These are phyloP conservation scores for Fratercula arctica DNA, from an alignment of 2,797 vertebrate species.

Conservation along the genomic window DNA sequence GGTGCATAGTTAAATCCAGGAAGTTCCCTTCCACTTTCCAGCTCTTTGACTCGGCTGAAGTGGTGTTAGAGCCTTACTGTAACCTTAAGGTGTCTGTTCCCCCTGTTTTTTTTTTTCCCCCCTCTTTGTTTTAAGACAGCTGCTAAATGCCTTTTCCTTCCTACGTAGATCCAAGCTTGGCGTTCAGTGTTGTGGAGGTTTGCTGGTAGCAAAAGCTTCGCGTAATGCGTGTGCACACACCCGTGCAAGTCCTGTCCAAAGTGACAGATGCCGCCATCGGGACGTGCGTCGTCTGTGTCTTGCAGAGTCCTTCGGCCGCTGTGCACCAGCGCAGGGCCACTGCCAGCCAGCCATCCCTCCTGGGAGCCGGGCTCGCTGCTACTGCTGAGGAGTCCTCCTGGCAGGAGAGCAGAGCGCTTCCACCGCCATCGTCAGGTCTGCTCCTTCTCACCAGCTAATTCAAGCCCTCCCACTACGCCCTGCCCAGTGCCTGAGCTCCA, in stretches of 20 bases:
- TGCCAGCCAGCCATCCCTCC: not conserved
- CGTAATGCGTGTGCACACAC: accelerated
- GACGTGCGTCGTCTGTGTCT: too few species aligned
- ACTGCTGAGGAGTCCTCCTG: not conserved
- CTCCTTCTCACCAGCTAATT: not conserved
- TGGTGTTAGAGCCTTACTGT: not conserved
- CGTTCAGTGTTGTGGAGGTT: not conserved
- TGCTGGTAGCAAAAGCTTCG: not conserved
- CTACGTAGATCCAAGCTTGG: not conserved
- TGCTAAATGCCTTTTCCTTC: not conserved
- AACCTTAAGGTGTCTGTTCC: not conserved
- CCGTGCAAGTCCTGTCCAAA: not conserved
- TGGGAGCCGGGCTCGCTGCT: accelerated
- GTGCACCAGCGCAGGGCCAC: too few species aligned
- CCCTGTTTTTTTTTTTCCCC: not conserved
- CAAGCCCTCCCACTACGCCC: not conserved
- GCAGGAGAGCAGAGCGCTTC: not conserved
- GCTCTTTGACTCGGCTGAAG: not conserved
- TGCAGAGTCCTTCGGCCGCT: not conserved
- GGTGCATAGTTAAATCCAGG: not conserved
- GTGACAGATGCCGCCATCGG: accelerated
- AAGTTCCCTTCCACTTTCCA: not conserved
- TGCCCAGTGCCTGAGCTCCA: not conserved
- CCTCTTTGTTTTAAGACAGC: not conserved
- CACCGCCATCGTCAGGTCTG: accelerated